Conservation (phyloP, 2,888 invertebrate genomes). For the Emmelina monodactyla region DNA sequence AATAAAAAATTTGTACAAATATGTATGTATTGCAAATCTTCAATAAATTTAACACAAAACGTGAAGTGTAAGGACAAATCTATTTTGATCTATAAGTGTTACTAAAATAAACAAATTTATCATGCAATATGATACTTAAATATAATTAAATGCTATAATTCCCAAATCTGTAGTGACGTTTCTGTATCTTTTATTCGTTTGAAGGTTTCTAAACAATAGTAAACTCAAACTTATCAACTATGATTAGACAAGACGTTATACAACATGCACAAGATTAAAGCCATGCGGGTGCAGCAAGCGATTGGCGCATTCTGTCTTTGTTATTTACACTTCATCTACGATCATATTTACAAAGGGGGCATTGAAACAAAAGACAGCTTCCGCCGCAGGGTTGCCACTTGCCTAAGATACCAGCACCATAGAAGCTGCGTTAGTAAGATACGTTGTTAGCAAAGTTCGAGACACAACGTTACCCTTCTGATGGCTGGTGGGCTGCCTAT, state of each 20-base stretch:
- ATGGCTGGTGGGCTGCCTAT: slow-evolving; percentile 53
- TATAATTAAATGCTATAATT: no score
- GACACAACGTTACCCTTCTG: slow-evolving; percentile 57
- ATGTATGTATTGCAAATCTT: no score
- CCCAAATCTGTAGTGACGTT: no score
- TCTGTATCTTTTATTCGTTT: no score
- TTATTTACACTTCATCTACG: slow-evolving; percentile 23
- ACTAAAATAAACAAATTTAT: no score
- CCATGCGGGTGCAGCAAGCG: slow-evolving; percentile 19
- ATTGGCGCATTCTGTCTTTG: slow-evolving; percentile 36
- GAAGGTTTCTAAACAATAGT: no score
- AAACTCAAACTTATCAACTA: not conserved
- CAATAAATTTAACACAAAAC: no score
- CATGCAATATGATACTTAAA: no score
- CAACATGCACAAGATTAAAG: slow-evolving; percentile 17
- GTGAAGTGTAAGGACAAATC: no score
- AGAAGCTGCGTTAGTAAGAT: slow-evolving; percentile 41
- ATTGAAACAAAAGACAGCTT: slow-evolving; percentile 31
- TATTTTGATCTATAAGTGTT: no score
- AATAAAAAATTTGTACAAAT: no score
- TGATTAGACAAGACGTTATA: not conserved
- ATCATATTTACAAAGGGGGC: slow-evolving; percentile 20
- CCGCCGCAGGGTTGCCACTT: slow-evolving; percentile 32
- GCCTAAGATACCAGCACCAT: slow-evolving; percentile 52
- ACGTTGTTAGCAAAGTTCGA: slow-evolving; percentile 35